phyloP scores from a whole-genome alignment of 1,140 invertebrate species.

The Penaeus japonicus region DNA sequence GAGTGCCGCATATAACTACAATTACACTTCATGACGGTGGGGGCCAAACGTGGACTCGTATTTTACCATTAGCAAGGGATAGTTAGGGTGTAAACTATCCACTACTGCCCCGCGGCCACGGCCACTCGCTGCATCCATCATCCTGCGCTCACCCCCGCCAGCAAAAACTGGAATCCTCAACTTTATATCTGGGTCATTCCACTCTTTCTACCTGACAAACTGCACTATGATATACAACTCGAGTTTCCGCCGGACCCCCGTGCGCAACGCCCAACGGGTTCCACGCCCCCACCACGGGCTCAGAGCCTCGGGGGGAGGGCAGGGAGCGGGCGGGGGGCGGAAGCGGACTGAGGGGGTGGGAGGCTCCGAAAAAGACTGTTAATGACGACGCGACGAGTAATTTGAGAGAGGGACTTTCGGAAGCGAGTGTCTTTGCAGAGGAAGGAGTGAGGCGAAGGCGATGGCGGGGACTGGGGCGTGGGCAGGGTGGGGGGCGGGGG shows the following conservation, averaged over 20 bases:
- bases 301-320: too few relatives aligned
- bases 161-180: slow-evolving; percentile 24
- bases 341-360: too few relatives aligned
- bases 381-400: too few relatives aligned
- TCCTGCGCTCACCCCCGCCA: background rate
- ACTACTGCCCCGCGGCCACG: slow-evolving; percentile 17
- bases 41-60: slow-evolving; percentile 47
- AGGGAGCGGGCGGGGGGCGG: too few relatives aligned
- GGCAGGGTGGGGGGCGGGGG: too few relatives aligned
- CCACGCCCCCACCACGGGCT: too few relatives aligned
- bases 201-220: slow-evolving; percentile 27
- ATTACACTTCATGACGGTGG: slow-evolving; percentile 51
- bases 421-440: too few relatives aligned
- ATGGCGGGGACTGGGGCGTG: too few relatives aligned
- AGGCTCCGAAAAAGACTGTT: too few relatives aligned
- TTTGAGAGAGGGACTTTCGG: too few relatives aligned
- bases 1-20: slow-evolving; percentile 45
- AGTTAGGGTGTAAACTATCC: slow-evolving; percentile 54
- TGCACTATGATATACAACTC: slow-evolving; percentile 19
- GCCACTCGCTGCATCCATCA: slow-evolving; percentile 50
- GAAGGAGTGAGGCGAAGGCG: too few relatives aligned
- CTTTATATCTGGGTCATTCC: slow-evolving; percentile 50
- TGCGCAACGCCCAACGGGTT: background rate
- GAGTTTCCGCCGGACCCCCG: slow-evolving; percentile 15
- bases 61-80: slow-evolving; percentile 55